Evolutionary conservation across 2,113 vertebrate species (phyloP), one percentile per base, ranked within the genome.

Genomic region (Halcyon malimbica): DNA sequence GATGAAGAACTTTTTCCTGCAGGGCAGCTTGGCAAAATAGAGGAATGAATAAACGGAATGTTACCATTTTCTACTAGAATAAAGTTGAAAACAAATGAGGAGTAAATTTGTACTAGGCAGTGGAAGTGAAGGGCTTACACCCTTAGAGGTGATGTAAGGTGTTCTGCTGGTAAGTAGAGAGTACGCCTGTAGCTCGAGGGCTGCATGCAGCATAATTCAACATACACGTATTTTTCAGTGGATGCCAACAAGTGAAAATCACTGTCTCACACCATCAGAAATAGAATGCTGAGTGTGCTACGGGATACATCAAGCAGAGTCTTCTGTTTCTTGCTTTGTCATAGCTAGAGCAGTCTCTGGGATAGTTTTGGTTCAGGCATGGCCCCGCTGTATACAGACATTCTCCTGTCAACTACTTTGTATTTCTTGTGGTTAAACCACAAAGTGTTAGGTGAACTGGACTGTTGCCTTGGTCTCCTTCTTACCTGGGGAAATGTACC

Each of bases 341-440:
- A 14, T 18, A 90, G 39, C 35, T 74, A 42, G 65, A 83, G 54
- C 44, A 63, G 9, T 59, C 18, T 65, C 84, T 23, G n/a, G 44
- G 86, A 26, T 48, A 42, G n/a, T 75, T 81, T 48, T 84, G 29
- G 16, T 67, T 84, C 41, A 82, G 19, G 28, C 4, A 1, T 35
- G 56, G 37, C 37, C 53, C 48, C 26, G 2, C 33, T 92, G n/a
- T 13, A 4, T 35, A 23, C 19, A 68, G 46, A 14, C 2, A 1
- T 76, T 92, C 19, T 90, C 53, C 57, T 1, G 0, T 50, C 42
- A 54, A 5, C 25, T 68, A 1, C 10, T 20, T 85, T 54, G 85
- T 93, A 63, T 53, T 85, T 85, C 65, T 90, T 64, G 79, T 69
- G 53, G 57, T 85, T 92, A 68, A 90, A 69, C 79, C 86, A 90